Conservation (phyloP, 2,888 invertebrate genomes). For the Melanophora roralis region DNA sequence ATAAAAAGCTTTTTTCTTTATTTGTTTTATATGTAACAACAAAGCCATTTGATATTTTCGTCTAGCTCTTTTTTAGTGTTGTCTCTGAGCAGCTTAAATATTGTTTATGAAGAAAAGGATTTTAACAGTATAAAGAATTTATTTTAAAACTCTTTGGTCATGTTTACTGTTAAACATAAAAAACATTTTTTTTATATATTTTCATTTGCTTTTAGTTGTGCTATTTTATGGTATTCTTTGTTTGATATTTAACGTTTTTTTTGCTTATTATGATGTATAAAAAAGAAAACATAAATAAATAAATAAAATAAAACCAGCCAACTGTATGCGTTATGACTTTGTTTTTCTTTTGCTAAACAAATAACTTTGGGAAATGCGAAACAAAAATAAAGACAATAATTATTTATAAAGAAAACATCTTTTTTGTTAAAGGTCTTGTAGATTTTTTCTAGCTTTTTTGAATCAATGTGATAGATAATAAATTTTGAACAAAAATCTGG, state of each 20-base stretch:
- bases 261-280: constrained; percentile 19
- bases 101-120: constrained; percentile 29
- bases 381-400: not conserved
- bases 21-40: no score
- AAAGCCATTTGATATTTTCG: no score
- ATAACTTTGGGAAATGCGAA: not conserved
- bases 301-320: no score
- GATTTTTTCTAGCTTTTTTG: no score
- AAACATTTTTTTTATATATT: not conserved
- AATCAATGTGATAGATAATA: no score
- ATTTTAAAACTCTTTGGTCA: not conserved
- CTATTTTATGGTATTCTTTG: not conserved
- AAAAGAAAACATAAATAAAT: no score
- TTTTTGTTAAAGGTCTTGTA: not conserved
- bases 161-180: not conserved
- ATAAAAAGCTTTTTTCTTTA: not conserved
- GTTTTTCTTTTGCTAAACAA: not conserved
- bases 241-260: constrained; percentile 29
- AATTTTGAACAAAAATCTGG: no score
- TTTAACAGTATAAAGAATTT: constrained; percentile 3
- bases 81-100: not conserved
- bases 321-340: not conserved
- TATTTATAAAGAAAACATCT: not conserved
- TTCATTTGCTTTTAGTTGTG: not conserved
- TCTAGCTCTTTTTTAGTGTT: no score